A percentile compares a stretch with the other conserved stretches of the same genome.
These are phyloP conservation scores for Therioaphis trifolii DNA, from an alignment of 2,888 invertebrate species.

Conservation along the genomic window DNA sequence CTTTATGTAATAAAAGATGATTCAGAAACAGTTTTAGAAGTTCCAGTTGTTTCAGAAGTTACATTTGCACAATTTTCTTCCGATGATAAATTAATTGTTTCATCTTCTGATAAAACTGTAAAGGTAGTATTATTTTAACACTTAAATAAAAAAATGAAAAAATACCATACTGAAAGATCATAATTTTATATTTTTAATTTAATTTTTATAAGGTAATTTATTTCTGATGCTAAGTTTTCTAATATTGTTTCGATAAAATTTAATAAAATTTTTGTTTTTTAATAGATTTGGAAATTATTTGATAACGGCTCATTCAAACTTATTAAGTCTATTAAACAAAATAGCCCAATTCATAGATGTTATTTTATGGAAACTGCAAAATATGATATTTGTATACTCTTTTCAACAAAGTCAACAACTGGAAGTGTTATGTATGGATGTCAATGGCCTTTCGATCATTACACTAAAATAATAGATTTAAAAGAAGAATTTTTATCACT, in stretches of 20 bases:
- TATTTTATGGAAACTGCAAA: slow-evolving; percentile 35
- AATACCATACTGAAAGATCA: too few species aligned
- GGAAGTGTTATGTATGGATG: slow-evolving; percentile 43
- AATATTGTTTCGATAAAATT: too few species aligned
- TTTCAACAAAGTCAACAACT: not conserved
- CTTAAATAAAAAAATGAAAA: not conserved
- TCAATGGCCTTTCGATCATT: slow-evolving; percentile 41
- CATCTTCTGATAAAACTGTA: slow-evolving; percentile 53
- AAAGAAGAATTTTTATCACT: slow-evolving; percentile 51
- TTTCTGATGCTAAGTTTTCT: too few species aligned
- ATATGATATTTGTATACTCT: slow-evolving; percentile 3
- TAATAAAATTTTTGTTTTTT: too few species aligned
- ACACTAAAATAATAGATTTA: slow-evolving; percentile 25
- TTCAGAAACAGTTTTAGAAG: slow-evolving; percentile 46
- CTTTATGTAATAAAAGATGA: slow-evolving; percentile 22
- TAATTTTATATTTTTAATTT: not conserved
- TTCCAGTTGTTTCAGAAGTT: too few species aligned
- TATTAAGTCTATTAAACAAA: slow-evolving; percentile 7
- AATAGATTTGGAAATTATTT: slow-evolving; percentile 54
- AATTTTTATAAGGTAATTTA: not conserved
- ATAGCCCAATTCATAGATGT: not conserved
- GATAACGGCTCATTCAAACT: not conserved
- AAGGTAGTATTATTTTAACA: slow-evolving; percentile 28
- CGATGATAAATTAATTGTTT: slow-evolving; percentile 39
- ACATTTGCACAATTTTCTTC: slow-evolving; percentile 62